Conservation (phyloP, 2,888 invertebrate genomes). For the Cecidostiba fungosa region DNA sequence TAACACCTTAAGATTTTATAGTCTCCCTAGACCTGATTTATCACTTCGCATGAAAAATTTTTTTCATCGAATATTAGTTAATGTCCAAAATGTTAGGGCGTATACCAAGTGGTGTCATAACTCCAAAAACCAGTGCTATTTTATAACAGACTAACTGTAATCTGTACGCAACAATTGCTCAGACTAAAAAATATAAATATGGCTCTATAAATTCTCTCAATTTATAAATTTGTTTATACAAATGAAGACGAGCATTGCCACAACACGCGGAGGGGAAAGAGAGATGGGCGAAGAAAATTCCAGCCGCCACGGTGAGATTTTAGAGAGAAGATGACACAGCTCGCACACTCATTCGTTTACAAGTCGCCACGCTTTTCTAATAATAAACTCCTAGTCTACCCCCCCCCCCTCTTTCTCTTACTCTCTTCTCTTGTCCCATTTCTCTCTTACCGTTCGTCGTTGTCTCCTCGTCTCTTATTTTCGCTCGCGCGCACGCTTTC, state of each 20-base stretch:
- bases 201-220: not conserved
- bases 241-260: not conserved
- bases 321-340: not conserved
- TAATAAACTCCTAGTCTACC: slow-evolving; percentile 48
- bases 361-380: slow-evolving; percentile 44
- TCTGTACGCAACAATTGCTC: too few species aligned
- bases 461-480: slow-evolving; percentile 17
- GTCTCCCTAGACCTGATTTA: too few species aligned
- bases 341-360: slow-evolving; percentile 30
- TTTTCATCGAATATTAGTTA: too few species aligned
- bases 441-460: not conserved
- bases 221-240: not conserved
- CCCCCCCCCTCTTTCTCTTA: not conserved
- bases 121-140: too few species aligned
- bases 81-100: too few species aligned
- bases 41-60: too few species aligned
- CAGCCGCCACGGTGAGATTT: not conserved
- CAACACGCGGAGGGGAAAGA: not conserved
- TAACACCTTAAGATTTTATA: too few species aligned
- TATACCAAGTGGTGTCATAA: too few species aligned
- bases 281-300: not conserved
- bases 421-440: too few species aligned
- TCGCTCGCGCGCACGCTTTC: slow-evolving; percentile 27
- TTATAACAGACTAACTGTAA: too few species aligned
- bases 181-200: not conserved